Conservation (phyloP, 1,140 invertebrate species). For the Polyergus mexicanus region DNA sequence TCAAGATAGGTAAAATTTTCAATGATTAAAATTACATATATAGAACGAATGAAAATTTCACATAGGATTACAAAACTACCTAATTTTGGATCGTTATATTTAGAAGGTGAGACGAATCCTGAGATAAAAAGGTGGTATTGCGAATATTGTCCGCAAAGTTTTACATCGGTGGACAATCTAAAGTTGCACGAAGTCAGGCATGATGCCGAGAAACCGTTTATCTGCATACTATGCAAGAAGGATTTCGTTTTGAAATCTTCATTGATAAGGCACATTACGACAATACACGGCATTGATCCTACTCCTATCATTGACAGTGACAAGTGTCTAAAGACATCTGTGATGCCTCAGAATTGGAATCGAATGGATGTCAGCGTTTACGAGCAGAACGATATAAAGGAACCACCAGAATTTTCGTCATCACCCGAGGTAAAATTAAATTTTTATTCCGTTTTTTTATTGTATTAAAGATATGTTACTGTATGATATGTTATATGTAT, state of each 20-base stretch:
- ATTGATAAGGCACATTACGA: conserved; percentile 85
- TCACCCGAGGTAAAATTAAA: conserved; percentile 62
- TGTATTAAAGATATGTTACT: neutral
- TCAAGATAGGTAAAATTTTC: conserved; percentile 72
- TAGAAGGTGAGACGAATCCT: conserved; percentile 66
- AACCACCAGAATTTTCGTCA: conserved; percentile 40
- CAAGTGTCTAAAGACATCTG: conserved; percentile 79
- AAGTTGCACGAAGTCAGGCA: conserved; percentile 82
- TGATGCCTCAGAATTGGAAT: conserved; percentile 66
- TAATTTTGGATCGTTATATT: conserved; percentile 21
- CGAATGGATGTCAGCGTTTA: conserved; percentile 62
- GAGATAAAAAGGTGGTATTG: conserved; percentile 82
- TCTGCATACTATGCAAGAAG: conserved; percentile 85
- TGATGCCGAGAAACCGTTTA: conserved; percentile 82
- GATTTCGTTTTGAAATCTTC: conserved; percentile 83
- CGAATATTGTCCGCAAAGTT: conserved; percentile 82
- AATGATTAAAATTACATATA: conserved; percentile 40
- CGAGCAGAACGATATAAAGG: conserved; percentile 69
- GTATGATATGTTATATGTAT: neutral
- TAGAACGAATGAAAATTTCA: neutral
- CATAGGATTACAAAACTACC: neutral
- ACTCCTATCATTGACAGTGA: conserved; percentile 81
- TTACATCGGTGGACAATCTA: conserved; percentile 79
- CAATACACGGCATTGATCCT: conserved; percentile 82
- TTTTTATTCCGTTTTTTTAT: neutral